Evolutionary conservation across 2,888 invertebrate genomes (phyloP), one percentile per base, ranked within the genome.

Genomic region (Agriotes lineatus): DNA sequence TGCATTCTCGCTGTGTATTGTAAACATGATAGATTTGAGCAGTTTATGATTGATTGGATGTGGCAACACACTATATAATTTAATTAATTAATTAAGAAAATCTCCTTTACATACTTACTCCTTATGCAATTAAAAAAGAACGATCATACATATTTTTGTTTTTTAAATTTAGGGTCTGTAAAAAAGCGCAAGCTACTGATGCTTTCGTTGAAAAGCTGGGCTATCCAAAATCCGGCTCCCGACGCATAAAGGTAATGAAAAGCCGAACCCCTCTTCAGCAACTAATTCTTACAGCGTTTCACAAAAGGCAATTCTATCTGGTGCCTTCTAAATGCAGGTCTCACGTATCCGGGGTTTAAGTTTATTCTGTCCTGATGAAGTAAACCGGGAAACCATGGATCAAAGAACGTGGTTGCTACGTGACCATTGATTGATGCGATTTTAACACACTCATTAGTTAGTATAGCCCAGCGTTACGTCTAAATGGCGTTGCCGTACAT

Each of bases 351-450:
- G 50, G 61, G 56, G 61, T 56, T 61, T 56, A 61, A 67, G 61
- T 62, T 57, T 61, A 67, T 67, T 60, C 60, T 57, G 56, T 61
- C 44, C 50, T 30, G 69, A 52, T 30, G 58, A 58, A 57, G 62
- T 70, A 68, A 69, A 67, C 57, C 63, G 54, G 74, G 75, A 71
- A 73, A 74, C 73, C 71, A 72, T 72, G 76, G 76, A 79, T 81
- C 79, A 79, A 80, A 80, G 79, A 80, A 78, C 74, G 75, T 76
- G 77, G 80, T 82, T 82, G 81, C 81, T 79, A 82, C 74, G 81
- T 82, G 81, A 82, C 81, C 81, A 81, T 82, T 82, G 82, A 82
- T 82, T 82, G 81, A 82, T 82, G 82, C 80, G 82, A 81, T 82
- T 82, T 82, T 81, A 81, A 81, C 81, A 80, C 81, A 81, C 78